Conservation (phyloP, 2,797 vertebrate species). For the Catamblyrhynchus diadema region DNA sequence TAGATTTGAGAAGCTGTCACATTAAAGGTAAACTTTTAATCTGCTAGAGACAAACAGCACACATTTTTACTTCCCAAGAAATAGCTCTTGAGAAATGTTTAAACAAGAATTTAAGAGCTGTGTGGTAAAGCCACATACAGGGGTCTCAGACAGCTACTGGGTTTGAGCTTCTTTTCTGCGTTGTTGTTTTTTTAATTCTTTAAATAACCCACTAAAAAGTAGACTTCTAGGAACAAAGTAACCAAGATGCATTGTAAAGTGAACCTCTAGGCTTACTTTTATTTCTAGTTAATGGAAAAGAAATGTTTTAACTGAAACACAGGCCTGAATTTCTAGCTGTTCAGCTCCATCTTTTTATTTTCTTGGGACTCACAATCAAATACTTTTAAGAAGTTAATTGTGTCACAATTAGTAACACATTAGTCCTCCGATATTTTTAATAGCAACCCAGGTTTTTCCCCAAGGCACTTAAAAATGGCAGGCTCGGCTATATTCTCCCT, state of each 20-base stretch:
- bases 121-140: constrained; percentile 41
- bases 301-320: constrained; percentile 2
- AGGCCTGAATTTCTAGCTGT: constrained; percentile 31
- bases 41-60: constrained; percentile 60
- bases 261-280: constrained; percentile 56
- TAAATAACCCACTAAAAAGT: constrained; percentile 46
- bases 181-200: constrained; percentile 28
- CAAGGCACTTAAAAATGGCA: constrained; percentile 55
- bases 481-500: constrained; percentile 13
- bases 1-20: constrained; percentile 53
- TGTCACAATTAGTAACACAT: constrained; percentile 70
- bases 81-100: constrained; percentile 66
- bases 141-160: constrained; percentile 27
- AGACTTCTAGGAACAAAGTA: constrained; percentile 48
- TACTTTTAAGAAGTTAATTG: constrained; percentile 52
- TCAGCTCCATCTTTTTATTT: constrained; percentile 43
- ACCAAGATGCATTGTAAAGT: constrained; percentile 13
- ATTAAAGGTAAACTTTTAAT: constrained; percentile 69
- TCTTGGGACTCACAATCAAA: constrained; percentile 3
- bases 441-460: constrained; percentile 53
- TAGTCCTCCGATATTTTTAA: constrained; percentile 59
- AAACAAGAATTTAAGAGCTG: constrained; percentile 71
- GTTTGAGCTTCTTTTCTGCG: constrained; percentile 18
- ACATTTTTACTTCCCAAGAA: constrained; percentile 62
- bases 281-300: constrained; percentile 25